Evolutionary conservation across 2,113 vertebrate genomes (phyloP).

Genomic region (Oxyura jamaicensis): DNA sequence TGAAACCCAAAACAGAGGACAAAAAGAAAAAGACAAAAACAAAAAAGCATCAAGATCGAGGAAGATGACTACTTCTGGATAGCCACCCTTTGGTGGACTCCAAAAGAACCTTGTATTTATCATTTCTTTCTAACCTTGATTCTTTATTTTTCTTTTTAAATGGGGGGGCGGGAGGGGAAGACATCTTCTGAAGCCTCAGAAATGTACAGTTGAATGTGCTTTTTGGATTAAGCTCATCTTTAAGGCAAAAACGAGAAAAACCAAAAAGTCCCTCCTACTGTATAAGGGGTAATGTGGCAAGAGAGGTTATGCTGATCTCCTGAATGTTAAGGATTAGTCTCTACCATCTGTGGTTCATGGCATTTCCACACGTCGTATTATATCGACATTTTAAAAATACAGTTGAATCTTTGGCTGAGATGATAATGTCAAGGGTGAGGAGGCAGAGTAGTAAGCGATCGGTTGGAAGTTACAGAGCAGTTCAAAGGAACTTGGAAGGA

Average conservation of each 20-base stretch:
- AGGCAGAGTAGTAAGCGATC: neutral
- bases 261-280: neutral
- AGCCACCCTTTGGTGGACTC: neutral
- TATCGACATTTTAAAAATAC: neutral
- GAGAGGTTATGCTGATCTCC: neutral
- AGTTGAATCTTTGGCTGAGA: neutral
- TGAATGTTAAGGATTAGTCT: conserved; percentile 1
- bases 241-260: neutral
- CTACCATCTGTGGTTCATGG: neutral
- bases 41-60: conserved; percentile 69
- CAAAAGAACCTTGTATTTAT: neutral
- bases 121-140: conserved; percentile 24
- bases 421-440: neutral
- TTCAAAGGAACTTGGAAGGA: neutral
- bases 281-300: neutral
- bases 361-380: neutral
- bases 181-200: conserved; percentile 21
- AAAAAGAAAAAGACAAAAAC: conserved; percentile 78
- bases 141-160: conserved; percentile 9
- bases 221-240: neutral
- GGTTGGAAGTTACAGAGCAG: neutral
- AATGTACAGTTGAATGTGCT: neutral
- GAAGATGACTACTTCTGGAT: conserved; percentile 51
- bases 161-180: neutral
- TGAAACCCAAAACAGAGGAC: conserved; percentile 80